A percentile compares a stretch with the other conserved stretches of the same genome.
These are phyloP conservation scores for Clarias laeviceps DNA, from an alignment of 2,797 vertebrate genomes.

Conservation along the genomic window DNA sequence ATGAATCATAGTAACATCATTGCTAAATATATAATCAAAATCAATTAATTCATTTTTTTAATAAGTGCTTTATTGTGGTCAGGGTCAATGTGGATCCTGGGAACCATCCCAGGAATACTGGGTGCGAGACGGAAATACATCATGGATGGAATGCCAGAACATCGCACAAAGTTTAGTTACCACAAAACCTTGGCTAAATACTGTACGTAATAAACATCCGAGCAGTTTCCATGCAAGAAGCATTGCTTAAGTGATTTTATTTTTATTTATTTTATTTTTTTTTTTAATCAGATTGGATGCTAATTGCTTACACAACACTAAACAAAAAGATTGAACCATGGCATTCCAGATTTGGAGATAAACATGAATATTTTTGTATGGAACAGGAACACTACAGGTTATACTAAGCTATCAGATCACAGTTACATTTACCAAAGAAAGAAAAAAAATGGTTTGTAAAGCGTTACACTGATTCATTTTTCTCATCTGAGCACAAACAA, in stretches of 20 bases:
- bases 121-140: no score
- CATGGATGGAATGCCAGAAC: no score
- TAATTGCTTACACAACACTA: conserved; percentile 50
- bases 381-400: conserved; percentile 37
- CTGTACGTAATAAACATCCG: no score
- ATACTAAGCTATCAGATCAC: conserved; percentile 43
- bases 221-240: conserved; percentile 5
- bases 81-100: not conserved
- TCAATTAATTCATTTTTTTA: not conserved
- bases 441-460: conserved; percentile 28
- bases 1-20: not conserved
- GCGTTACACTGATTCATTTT: conserved; percentile 16
- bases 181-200: no score
- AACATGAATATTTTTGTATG: conserved; percentile 28
- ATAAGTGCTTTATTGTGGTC: not conserved
- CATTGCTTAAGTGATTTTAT: conserved; percentile 38
- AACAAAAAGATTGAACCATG: conserved; percentile 35
- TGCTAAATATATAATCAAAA: not conserved
- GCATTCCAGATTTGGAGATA: conserved; percentile 30
- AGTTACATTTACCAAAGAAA: conserved; percentile 43
- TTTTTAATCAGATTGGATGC: conserved; percentile 45
- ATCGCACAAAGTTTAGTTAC: no score
- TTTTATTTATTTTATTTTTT: conserved; percentile 33
- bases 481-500: conserved; percentile 16
- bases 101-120: not conserved